A percentile compares a stretch with the other conserved stretches of the same genome.
These are phyloP conservation scores for Ceratitis capitata DNA, from an alignment of 1,140 invertebrate species.

Conservation along the genomic window DNA sequence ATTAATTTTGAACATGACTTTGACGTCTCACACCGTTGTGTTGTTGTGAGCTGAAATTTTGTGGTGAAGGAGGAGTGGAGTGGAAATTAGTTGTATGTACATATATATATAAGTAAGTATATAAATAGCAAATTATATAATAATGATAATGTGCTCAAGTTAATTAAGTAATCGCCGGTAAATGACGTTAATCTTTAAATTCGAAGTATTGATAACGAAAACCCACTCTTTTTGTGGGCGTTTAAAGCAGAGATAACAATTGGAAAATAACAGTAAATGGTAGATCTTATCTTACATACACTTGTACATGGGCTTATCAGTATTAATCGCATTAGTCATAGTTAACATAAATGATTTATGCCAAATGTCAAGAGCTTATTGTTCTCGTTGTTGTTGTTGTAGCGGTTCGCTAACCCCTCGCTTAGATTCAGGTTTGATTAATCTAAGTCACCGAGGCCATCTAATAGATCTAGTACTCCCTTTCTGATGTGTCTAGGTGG, in stretches of 20 bases:
- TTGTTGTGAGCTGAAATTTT: not conserved
- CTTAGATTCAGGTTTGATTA: too few species aligned
- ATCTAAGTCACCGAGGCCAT: too few species aligned
- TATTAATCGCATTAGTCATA: not conserved
- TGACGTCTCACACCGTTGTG: not conserved
- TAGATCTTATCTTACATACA: not conserved
- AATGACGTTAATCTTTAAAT: not conserved
- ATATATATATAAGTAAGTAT: too few species aligned
- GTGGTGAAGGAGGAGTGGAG: not conserved
- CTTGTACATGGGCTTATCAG: not conserved
- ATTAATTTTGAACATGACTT: conserved; percentile 33
- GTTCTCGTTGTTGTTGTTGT: too few species aligned
- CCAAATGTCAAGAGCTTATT: too few species aligned
- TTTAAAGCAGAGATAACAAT: not conserved
- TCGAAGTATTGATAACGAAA: not conserved
- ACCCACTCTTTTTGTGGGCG: not conserved
- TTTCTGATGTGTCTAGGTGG: too few species aligned
- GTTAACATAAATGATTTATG: not conserved
- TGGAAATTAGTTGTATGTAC: not conserved
- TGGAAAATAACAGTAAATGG: not conserved
- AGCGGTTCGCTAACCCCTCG: too few species aligned
- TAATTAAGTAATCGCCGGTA: not conserved
- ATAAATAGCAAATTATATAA: not conserved
- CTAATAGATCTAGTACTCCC: too few species aligned
- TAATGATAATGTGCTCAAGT: not conserved